Base-by-base conservation (phyloP, 2,888 invertebrate genomes). In the Lycocerus yunnanus region DNA sequence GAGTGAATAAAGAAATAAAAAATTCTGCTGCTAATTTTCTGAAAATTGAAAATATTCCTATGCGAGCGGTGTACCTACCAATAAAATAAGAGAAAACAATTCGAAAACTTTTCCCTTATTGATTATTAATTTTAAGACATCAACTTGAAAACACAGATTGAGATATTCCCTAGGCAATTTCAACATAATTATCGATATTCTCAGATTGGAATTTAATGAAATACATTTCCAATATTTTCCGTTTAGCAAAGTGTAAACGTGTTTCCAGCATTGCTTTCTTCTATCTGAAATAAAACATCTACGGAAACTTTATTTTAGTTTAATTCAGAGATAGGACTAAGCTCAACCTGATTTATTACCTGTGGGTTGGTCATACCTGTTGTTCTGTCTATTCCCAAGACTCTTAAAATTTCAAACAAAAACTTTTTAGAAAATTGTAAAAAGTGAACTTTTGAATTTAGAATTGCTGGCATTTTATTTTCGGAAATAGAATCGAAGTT, bases 281-380 rank as follows among this genome's bases (percentile, higher is more conserved):
- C 43, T n/a, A 43, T 43, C 43, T n/a, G 43, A 43, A 43, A 43
- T 43, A 43, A 43, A 43, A 43, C 43, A 43, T 43, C 43, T n/a
- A 43, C 43, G 43, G 43, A 43, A 43, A 43, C 43, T 43, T 43
- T 43, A 63, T 63, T 63, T 63, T 18, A 18, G 15, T 63, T 63
- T 15, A 63, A 18, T 63, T 63, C 15, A 63, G 61, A 63, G 61
- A 20, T 63, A 15, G 61, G 61, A 20, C 61, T 43, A 18, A n/a
- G 61, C 18, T 63, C 20, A 20, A n/a, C 20, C 18, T 63, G 61
- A 63, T 63, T 63, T 63, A 63, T 63, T 63, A 63, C 61, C 13
- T 18, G 61, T 63, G 61, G 61, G 61, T 13, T 15, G 61, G 61
- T 63, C 61, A 63, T 63, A 63, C 61, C 61, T 63, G 61, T 63